Percentiles rank a stretch among this genome's conserved stretches.
Conservation (phyloP, 2,113 vertebrate genomes). For the Python bivittatus region DNA sequence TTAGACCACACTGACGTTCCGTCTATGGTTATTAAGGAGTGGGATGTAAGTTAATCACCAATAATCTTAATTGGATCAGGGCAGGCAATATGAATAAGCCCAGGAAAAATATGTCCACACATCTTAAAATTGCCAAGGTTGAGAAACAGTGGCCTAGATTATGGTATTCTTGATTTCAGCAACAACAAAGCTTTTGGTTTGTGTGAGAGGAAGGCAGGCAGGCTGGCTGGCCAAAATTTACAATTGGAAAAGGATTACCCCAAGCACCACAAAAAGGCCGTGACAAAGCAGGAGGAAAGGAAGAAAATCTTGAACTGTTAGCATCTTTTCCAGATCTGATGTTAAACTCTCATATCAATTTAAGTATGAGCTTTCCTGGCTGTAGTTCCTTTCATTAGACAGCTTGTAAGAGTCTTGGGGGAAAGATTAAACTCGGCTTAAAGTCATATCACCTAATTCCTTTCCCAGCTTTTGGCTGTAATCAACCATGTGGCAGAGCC, state of each 20-base stretch:
- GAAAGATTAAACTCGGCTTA: neutral
- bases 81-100: neutral
- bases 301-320: neutral
- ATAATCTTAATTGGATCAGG: neutral
- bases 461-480: neutral
- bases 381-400: neutral
- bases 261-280: neutral
- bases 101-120: neutral
- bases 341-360: slow-evolving; percentile 15
- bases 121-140: neutral
- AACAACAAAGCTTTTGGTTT: neutral
- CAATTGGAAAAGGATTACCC: neutral
- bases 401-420: neutral
- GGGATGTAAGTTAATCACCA: too few species aligned
- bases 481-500: slow-evolving; percentile 1
- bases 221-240: neutral
- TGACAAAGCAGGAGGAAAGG: neutral
- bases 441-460: neutral
- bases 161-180: neutral
- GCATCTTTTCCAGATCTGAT: slow-evolving; percentile 10
- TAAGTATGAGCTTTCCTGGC: neutral
- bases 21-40: neutral
- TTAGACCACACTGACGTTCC: neutral
- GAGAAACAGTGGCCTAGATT: neutral
- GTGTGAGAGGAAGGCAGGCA: neutral